phyloP scores from a whole-genome alignment of 1,140 invertebrate species.

The Diorhabda carinulata region DNA sequence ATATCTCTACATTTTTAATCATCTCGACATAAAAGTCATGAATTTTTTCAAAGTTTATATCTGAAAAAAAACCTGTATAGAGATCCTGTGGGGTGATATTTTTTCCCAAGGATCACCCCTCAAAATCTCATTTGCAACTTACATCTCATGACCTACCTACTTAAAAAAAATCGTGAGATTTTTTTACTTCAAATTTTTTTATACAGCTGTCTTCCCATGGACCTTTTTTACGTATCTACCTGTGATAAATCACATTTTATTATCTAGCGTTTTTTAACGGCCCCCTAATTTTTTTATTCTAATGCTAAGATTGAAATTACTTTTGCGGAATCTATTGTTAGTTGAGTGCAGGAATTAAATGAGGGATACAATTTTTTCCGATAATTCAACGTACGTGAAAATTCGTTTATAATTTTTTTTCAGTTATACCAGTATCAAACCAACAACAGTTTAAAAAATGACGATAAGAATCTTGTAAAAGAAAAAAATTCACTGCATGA shows the following conservation, averaged over 20 bases:
- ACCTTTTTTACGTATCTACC: conserved; percentile 9
- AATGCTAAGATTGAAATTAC: conserved; percentile 14
- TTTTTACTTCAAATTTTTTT: conserved; percentile 9
- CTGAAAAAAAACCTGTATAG: too few relatives aligned
- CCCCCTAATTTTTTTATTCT: conserved; percentile 15
- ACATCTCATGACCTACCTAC: not conserved
- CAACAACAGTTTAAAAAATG: too few relatives aligned
- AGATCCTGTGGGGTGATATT: not conserved
- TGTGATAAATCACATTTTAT: conserved; percentile 15
- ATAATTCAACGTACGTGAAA: too few relatives aligned
- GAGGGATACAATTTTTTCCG: too few relatives aligned
- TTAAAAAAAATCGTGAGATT: conserved; percentile 12
- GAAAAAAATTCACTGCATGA: too few relatives aligned
- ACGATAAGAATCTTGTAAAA: too few relatives aligned
- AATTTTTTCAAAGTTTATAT: too few relatives aligned
- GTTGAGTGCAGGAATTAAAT: too few relatives aligned
- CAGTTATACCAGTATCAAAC: too few relatives aligned
- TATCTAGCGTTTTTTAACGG: conserved; percentile 9
- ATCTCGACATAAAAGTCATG: too few relatives aligned
- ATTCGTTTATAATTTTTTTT: too few relatives aligned
- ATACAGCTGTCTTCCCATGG: conserved; percentile 11
- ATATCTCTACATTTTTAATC: too few relatives aligned
- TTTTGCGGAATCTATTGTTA: conserved; percentile 9
- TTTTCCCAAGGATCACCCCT: not conserved
- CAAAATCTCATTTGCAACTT: not conserved